These are phyloP conservation scores for Sarcophaga variegata DNA, from an alignment of 2,888 invertebrate genomes.

Conservation along the genomic window DNA sequence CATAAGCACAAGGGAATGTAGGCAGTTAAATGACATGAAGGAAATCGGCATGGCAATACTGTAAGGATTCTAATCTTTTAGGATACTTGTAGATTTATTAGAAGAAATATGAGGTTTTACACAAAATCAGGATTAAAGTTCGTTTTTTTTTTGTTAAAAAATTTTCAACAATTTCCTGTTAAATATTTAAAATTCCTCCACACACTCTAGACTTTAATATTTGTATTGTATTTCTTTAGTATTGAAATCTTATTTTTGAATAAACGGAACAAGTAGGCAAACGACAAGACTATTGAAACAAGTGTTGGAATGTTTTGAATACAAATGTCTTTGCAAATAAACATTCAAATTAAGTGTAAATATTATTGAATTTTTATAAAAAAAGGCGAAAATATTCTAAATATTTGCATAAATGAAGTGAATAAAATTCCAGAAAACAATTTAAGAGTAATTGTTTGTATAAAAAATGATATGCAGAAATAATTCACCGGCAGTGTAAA, in stretches of 20 bases:
- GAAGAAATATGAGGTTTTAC: too few species aligned
- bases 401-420: neutral
- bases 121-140: too few species aligned
- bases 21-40: neutral
- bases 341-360: constrained; percentile 5
- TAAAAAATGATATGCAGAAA: neutral
- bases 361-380: constrained; percentile 18
- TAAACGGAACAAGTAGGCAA: too few species aligned
- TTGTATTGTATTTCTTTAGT: neutral
- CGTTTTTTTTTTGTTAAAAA: neutral
- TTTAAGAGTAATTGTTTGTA: neutral
- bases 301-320: neutral
- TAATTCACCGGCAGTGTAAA: too few species aligned
- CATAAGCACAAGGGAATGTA: neutral
- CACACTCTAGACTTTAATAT: neutral
- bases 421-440: neutral
- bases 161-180: neutral
- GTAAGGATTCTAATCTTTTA: too few species aligned
- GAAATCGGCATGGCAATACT: too few species aligned
- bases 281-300: constrained; percentile 13
- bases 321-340: constrained; percentile 1
- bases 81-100: too few species aligned
- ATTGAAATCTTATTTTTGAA: constrained; percentile 11
- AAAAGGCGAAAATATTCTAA: neutral
- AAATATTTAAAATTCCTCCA: neutral